Conservation (phyloP, 2,797 vertebrate genomes). For the Crax fasciolata region DNA sequence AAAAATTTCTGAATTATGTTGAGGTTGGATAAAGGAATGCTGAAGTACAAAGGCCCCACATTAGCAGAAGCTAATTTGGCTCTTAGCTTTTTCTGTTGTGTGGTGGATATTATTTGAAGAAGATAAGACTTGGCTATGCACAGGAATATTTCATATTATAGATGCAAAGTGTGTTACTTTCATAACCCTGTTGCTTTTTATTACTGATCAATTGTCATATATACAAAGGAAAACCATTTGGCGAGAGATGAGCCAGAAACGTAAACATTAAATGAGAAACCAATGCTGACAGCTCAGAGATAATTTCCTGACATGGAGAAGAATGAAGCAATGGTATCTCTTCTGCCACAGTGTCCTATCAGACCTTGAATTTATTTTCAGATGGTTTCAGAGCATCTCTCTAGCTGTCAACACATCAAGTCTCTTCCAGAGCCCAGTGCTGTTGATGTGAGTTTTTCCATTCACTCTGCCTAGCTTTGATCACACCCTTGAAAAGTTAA, state of each 20-base stretch:
- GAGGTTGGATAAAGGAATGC: conserved; percentile 1
- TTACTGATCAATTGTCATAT: conserved; percentile 70
- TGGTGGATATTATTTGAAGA: conserved; percentile 16
- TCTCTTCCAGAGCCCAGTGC: conserved; percentile 33
- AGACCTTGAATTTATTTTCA: conserved; percentile 66
- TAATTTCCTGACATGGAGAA: conserved; percentile 56
- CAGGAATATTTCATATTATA: conserved; percentile 25
- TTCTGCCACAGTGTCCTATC: conserved; percentile 33
- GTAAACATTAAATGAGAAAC: conserved; percentile 30
- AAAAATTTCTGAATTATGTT: conserved; percentile 35
- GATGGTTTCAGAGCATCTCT: conserved; percentile 50
- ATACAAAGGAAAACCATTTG: conserved; percentile 65
- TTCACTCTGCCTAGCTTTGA: conserved; percentile 26
- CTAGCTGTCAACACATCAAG: conserved; percentile 53
- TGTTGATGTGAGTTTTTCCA: conserved; percentile 23
- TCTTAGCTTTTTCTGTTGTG: conserved; percentile 30
- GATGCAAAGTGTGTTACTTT: conserved; percentile 44
- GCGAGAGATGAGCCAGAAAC: conserved; percentile 55
- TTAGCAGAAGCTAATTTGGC: neutral
- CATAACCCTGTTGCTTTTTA: conserved; percentile 66
- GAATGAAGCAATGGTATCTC: conserved; percentile 55
- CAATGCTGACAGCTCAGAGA: conserved; percentile 48
- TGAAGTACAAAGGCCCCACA: neutral
- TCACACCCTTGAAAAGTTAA: conserved; percentile 24
- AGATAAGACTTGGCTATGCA: neutral